Evolutionary conservation across 2,888 invertebrate species (phyloP).

Genomic region (Ctenicera cuprea): DNA sequence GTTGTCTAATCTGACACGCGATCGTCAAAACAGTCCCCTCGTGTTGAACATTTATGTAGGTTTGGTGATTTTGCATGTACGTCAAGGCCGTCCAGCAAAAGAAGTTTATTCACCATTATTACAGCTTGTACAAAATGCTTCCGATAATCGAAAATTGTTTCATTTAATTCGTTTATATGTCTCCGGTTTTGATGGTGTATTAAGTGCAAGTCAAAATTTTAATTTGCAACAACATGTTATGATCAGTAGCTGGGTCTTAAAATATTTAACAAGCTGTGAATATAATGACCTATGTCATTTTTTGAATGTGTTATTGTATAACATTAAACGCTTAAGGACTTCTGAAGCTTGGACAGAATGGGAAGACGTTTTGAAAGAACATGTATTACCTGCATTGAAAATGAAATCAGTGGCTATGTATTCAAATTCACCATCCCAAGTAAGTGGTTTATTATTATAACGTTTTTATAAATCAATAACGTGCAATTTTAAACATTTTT

Average conservation of each 20-base stretch:
- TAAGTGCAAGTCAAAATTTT: conserved; percentile 60
- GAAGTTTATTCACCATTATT: conserved; percentile 59
- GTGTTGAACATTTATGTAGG: conserved; percentile 65
- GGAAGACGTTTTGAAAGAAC: conserved; percentile 62
- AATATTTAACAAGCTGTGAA: conserved; percentile 65
- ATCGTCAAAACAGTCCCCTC: conserved; percentile 59
- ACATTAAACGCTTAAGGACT: conserved; percentile 59
- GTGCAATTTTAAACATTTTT: no score
- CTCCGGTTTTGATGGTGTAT: conserved; percentile 60
- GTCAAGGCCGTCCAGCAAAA: conserved; percentile 60
- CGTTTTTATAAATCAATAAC: no score
- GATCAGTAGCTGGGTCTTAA: conserved; percentile 66
- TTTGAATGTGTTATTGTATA: conserved; percentile 62
- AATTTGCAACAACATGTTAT: conserved; percentile 66
- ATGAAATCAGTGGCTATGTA: conserved; percentile 59
- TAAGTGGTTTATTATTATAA: conserved; percentile 10
- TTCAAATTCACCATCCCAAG: conserved; percentile 56
- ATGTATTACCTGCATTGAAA: conserved; percentile 63
- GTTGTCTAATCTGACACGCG: conserved; percentile 61
- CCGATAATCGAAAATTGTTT: conserved; percentile 61
- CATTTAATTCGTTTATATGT: conserved; percentile 64
- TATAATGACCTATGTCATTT: conserved; percentile 63
- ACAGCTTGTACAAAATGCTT: conserved; percentile 61
- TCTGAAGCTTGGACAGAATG: conserved; percentile 63
- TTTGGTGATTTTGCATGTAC: conserved; percentile 62